phyloP scores from a whole-genome alignment of 2,888 invertebrate species.

The Cylindroiulus punctatus region DNA sequence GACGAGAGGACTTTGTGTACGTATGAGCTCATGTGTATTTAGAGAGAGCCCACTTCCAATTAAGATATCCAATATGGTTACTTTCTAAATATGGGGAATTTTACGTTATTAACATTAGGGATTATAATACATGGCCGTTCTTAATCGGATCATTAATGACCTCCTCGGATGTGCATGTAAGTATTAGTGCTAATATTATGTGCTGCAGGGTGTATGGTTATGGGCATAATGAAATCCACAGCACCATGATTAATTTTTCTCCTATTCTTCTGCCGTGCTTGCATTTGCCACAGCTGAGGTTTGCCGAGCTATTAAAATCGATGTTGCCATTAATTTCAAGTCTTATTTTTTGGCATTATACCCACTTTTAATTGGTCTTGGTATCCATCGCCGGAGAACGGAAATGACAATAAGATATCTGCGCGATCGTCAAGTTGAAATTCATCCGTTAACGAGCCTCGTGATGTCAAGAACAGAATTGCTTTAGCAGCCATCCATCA shows the following conservation, averaged over 20 bases:
- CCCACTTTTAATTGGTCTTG: neutral
- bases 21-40: neutral
- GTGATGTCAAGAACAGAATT: conserved; percentile 12
- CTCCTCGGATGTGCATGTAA: neutral
- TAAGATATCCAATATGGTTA: neutral
- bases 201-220: neutral
- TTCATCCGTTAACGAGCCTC: conserved; percentile 1
- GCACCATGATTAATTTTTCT: conserved; percentile 4
- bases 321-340: neutral
- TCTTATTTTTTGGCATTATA: neutral
- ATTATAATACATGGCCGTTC: conserved; percentile 7
- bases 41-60: neutral
- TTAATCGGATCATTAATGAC: conserved; percentile 31
- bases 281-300: neutral
- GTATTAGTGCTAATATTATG: conserved; percentile 12
- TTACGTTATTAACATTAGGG: conserved; percentile 26
- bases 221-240: neutral
- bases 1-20: neutral
- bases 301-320: neutral
- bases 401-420: conserved; percentile 16
- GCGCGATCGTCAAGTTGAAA: conserved; percentile 7
- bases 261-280: neutral
- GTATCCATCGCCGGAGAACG: neutral
- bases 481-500: neutral
- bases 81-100: conserved; percentile 1